A percentile compares a stretch with the other conserved stretches of the same genome.
Conservation (phyloP, 2,888 invertebrate species). For the Drosophila meridiana region DNA sequence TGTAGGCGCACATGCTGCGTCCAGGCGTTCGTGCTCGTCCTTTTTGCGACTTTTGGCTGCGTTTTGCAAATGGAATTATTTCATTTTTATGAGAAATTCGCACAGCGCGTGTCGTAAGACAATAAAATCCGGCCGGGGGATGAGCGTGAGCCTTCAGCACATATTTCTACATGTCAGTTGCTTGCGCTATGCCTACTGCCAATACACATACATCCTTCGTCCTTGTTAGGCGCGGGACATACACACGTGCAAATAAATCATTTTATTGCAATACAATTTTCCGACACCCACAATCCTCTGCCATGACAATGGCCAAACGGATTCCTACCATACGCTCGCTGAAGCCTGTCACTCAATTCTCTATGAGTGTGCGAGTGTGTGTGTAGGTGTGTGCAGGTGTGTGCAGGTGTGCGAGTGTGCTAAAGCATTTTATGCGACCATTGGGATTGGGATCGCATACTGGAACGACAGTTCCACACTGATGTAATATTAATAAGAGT, state of each 20-base stretch:
- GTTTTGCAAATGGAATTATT: slow-evolving; percentile 71
- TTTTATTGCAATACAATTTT: slow-evolving; percentile 76
- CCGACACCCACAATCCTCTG: background rate
- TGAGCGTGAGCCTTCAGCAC: slow-evolving; percentile 34
- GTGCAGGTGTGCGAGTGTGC: slow-evolving; percentile 17
- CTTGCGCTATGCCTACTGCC: slow-evolving; percentile 15
- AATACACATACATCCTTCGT: slow-evolving; percentile 8
- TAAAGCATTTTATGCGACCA: slow-evolving; percentile 70
- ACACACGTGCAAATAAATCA: slow-evolving; percentile 72
- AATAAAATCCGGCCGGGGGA: slow-evolving; percentile 52
- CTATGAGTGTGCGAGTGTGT: slow-evolving; percentile 19
- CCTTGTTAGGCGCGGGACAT: background rate
- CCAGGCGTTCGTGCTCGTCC: slow-evolving; percentile 9
- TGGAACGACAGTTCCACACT: slow-evolving; percentile 61
- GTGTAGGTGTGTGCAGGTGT: slow-evolving; percentile 7
- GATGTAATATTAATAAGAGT: slow-evolving; percentile 74
- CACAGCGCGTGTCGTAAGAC: slow-evolving; percentile 68
- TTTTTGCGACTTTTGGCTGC: slow-evolving; percentile 33
- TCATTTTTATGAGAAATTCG: slow-evolving; percentile 68
- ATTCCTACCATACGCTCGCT: slow-evolving; percentile 48
- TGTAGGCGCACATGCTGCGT: slow-evolving; percentile 47
- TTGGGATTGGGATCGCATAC: slow-evolving; percentile 63
- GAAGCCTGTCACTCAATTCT: slow-evolving; percentile 35
- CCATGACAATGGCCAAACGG: slow-evolving; percentile 43
- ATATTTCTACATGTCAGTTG: slow-evolving; percentile 63